Evolutionary conservation across 2,797 vertebrate genomes (phyloP).

Genomic region (Lagocephalus sceleratus): DNA sequence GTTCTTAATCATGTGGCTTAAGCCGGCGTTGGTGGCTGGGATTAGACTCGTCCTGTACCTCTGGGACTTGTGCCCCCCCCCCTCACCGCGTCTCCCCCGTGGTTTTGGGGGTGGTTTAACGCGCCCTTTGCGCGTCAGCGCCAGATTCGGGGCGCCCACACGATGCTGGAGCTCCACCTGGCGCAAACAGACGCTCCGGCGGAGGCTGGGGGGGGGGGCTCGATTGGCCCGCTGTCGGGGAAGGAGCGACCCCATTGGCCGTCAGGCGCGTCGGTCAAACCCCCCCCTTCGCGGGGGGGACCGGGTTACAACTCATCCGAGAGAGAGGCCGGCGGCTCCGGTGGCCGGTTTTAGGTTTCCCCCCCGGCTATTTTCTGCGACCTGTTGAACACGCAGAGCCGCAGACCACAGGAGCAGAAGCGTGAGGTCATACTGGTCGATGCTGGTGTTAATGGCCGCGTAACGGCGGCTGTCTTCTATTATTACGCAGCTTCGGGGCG

Average conservation of each 20-base stretch:
- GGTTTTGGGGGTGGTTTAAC: no score
- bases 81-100: no score
- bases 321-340: constrained; percentile 20
- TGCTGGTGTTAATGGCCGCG: background rate
- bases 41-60: background rate
- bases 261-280: constrained; percentile 13
- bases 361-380: constrained; percentile 20
- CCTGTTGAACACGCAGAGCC: constrained; percentile 29
- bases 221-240: constrained; percentile 35
- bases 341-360: constrained; percentile 61
- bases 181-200: constrained; percentile 36
- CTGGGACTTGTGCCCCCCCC: no score
- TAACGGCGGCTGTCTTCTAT: background rate
- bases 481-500: no score
- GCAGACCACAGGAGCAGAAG: background rate
- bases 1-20: background rate
- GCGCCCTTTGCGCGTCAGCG: constrained; percentile 24
- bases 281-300: constrained; percentile 43
- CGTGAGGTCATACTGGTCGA: background rate
- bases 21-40: background rate
- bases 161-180: constrained; percentile 39
- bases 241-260: constrained; percentile 31
- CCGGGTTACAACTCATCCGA: constrained; percentile 63
- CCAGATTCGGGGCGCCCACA: constrained; percentile 8
- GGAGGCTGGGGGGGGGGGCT: background rate